A percentile compares a stretch with the other conserved stretches of the same genome.
Evolutionary conservation across 2,113 vertebrate genomes (phyloP).

Genomic region (Mus pahari): DNA sequence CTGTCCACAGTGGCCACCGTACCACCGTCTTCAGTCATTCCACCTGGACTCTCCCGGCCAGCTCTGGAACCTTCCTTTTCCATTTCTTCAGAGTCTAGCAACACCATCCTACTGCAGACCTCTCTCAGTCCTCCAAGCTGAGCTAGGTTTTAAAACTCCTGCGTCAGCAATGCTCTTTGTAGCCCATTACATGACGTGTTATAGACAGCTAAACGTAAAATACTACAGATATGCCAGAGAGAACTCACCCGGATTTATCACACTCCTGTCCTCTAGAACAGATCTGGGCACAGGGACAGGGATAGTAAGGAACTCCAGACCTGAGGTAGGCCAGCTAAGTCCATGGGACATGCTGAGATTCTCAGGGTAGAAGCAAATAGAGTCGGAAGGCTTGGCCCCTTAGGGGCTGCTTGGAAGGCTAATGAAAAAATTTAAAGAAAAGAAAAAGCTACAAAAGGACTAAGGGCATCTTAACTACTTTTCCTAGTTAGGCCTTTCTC

Average conservation of each 20-base stretch:
- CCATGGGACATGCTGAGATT: too few species aligned
- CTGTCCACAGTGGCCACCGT: neutral
- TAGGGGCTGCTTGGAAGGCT: slow-evolving; percentile 9
- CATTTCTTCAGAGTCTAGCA: neutral
- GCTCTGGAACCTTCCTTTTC: neutral
- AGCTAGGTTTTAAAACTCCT: neutral
- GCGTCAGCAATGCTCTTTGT: neutral
- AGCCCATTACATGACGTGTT: neutral
- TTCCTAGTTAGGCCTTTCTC: slow-evolving; percentile 21
- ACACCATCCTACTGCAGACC: neutral
- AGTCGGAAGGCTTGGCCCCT: neutral
- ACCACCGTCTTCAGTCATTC: neutral
- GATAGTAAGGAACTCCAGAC: neutral
- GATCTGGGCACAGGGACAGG: neutral
- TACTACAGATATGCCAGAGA: neutral
- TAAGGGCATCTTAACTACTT: neutral
- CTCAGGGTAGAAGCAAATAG: neutral
- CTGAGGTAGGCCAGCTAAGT: neutral
- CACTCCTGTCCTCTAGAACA: neutral
- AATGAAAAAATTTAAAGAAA: slow-evolving; percentile 6
- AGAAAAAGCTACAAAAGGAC: slow-evolving; percentile 3
- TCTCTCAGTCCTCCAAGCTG: neutral
- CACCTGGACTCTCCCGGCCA: neutral
- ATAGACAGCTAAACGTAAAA: slow-evolving; percentile 13
- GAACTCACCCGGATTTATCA: neutral